A percentile compares a stretch with the other conserved stretches of the same genome.
Conservation (phyloP, 2,888 invertebrate species). For the Lasioglossum malachurum region DNA sequence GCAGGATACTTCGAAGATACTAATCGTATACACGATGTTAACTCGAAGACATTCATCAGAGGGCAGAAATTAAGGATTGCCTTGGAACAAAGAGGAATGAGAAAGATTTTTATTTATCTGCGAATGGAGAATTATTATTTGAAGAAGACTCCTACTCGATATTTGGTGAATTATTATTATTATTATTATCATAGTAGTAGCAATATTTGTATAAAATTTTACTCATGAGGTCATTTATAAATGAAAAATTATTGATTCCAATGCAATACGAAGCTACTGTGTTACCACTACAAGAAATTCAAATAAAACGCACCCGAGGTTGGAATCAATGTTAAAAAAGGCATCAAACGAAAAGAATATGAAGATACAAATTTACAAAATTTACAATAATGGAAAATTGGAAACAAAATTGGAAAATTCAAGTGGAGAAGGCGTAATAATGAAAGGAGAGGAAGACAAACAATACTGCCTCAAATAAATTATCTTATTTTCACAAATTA, state of each 20-base stretch:
- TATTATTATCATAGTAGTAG: too few species aligned
- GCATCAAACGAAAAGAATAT: background rate
- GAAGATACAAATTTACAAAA: background rate
- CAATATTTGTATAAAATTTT: too few species aligned
- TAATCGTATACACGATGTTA: background rate
- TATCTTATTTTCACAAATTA: too few species aligned
- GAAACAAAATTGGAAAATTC: too few species aligned
- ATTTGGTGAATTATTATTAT: too few species aligned
- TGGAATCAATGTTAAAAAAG: background rate
- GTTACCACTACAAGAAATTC: background rate
- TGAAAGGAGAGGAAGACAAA: too few species aligned
- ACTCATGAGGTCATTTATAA: too few species aligned
- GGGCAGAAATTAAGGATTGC: background rate
- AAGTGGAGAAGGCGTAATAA: too few species aligned
- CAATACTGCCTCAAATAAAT: too few species aligned
- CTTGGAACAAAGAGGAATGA: background rate
- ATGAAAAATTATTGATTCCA: background rate
- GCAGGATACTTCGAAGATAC: background rate
- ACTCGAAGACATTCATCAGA: background rate
- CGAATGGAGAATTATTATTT: too few species aligned
- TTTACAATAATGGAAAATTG: background rate
- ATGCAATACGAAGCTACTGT: background rate
- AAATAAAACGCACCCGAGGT: too few species aligned
- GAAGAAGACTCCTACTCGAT: too few species aligned
- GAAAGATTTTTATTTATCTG: background rate